Percentiles rank a stretch among this genome's conserved stretches.
These are phyloP conservation scores for Opisthocomus hoazin DNA, from an alignment of 2,113 vertebrate genomes.

Conservation along the genomic window DNA sequence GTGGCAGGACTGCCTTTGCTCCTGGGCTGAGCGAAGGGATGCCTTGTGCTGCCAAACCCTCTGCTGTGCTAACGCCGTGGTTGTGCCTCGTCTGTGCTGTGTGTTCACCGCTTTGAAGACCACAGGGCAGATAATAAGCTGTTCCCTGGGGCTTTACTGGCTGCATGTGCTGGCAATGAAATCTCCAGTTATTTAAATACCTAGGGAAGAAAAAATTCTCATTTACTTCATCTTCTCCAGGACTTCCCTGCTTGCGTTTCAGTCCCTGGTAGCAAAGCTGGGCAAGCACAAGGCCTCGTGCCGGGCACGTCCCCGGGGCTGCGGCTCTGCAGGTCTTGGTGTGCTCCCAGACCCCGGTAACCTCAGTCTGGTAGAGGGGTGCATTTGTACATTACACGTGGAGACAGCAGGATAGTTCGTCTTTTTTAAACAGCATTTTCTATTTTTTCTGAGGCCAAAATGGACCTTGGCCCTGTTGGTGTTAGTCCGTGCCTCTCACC, in stretches of 20 bases:
- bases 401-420: background rate
- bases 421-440: background rate
- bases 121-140: background rate
- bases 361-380: background rate
- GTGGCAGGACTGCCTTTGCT: rapidly evolving
- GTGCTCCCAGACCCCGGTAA: background rate
- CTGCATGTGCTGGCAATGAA: background rate
- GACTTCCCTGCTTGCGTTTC: background rate
- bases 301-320: rapidly evolving
- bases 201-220: background rate
- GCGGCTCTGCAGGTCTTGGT: rapidly evolving
- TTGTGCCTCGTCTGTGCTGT: rapidly evolving
- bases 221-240: background rate
- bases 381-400: background rate
- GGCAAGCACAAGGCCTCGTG: rapidly evolving
- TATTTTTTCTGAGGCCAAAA: background rate
- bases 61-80: rapidly evolving
- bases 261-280: background rate
- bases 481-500: background rate
- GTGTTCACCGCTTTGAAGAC: background rate
- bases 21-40: background rate
- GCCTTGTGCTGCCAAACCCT: background rate
- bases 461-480: background rate
- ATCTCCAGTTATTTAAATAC: background rate
- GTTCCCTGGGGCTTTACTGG: background rate